phyloP scores from a whole-genome alignment of 2,888 invertebrate genomes.

The Apocheima hispidaria region DNA sequence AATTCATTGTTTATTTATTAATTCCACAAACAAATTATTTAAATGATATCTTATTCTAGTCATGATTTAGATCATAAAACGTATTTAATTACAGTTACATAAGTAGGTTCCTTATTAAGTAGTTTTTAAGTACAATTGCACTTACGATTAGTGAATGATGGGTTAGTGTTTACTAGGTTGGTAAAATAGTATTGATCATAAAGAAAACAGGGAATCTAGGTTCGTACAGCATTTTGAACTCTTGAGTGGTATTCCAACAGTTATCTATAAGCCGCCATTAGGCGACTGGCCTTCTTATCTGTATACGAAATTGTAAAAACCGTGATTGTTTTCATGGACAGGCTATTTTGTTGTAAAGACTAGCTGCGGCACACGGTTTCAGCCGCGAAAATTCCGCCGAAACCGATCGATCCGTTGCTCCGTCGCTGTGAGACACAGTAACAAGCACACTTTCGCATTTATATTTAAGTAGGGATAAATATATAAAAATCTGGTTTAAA shows the following conservation, averaged over 20 bases:
- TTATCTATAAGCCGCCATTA: too few relatives aligned
- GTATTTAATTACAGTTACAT: conserved; percentile 65
- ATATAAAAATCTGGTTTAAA: neutral
- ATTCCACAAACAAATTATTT: conserved; percentile 76
- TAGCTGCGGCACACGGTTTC: too few relatives aligned
- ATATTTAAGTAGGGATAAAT: too few relatives aligned
- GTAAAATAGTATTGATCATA: conserved; percentile 2
- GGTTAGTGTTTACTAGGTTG: conserved; percentile 33
- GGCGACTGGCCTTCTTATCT: neutral
- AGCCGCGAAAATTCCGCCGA: too few relatives aligned
- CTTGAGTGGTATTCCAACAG: neutral
- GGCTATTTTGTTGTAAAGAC: too few relatives aligned
- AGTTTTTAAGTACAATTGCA: conserved; percentile 65
- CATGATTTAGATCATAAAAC: conserved; percentile 70
- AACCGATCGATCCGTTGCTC: too few relatives aligned
- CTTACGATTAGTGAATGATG: conserved; percentile 47
- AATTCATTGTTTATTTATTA: conserved; percentile 70
- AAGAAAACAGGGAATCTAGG: conserved; percentile 2
- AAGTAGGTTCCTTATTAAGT: conserved; percentile 61
- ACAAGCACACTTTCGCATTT: too few relatives aligned
- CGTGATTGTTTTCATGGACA: too few relatives aligned
- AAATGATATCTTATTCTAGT: conserved; percentile 67
- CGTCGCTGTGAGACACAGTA: too few relatives aligned
- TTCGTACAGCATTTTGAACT: neutral
- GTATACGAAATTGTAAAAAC: too few relatives aligned